These are phyloP conservation scores for Mus spicilegus DNA, from an alignment of 2,113 vertebrate genomes.

Conservation along the genomic window DNA sequence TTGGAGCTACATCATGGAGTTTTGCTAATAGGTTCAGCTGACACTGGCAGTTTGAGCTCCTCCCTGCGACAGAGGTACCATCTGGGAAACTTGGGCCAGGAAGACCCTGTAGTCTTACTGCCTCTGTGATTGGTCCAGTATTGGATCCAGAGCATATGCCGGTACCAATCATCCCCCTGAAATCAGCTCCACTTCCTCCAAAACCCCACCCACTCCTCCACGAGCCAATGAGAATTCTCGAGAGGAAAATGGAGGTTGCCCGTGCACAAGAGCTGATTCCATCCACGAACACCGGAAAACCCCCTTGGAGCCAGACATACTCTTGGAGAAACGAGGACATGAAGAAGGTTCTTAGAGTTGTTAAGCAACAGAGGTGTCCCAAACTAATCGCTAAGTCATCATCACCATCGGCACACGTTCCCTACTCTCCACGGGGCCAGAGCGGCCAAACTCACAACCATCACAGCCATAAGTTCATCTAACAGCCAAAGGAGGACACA, in stretches of 20 bases:
- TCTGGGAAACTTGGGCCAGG: not conserved
- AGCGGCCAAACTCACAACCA: not conserved
- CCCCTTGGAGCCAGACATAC: not conserved
- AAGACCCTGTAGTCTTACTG: too few relatives aligned
- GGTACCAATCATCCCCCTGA: not conserved
- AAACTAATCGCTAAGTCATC: not conserved
- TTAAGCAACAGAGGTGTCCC: not conserved
- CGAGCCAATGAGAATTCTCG: accelerated
- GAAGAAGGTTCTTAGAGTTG: not conserved
- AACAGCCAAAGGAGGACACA: not conserved
- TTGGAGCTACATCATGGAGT: not conserved
- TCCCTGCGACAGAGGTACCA: not conserved
- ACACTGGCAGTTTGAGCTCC: not conserved
- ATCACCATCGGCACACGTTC: too few relatives aligned
- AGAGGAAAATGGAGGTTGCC: not conserved
- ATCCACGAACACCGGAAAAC: not conserved
- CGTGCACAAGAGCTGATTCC: too few relatives aligned
- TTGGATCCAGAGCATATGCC: not conserved
- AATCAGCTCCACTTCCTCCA: too few relatives aligned
- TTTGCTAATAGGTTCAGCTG: not conserved
- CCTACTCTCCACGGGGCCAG: not conserved
- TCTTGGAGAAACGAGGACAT: not conserved
- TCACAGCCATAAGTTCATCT: not conserved
- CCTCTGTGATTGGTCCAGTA: not conserved
- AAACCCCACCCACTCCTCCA: not conserved